Evolutionary conservation across 2,113 vertebrate genomes (phyloP), one percentile per base, ranked within the genome.

Genomic region (Phyllostomus hastatus): DNA sequence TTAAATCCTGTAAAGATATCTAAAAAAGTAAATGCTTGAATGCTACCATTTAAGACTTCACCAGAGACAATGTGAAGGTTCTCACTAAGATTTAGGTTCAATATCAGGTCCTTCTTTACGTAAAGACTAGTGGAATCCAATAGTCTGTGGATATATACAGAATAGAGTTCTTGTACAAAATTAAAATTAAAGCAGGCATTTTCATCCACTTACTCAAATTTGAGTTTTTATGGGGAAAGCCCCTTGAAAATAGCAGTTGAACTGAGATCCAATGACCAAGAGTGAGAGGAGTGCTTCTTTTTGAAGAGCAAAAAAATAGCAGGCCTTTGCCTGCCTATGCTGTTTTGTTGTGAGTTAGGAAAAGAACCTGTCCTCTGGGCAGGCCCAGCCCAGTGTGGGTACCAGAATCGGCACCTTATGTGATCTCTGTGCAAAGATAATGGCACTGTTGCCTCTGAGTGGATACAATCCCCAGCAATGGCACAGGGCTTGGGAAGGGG

Each of bases 1-100:
- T 93, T 93, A 98, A 97, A 96, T 97, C 64, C 91, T 95, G 67
- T 89, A 96, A 97, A 97, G 97, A 84, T 86, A 95, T 95, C 97
- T 97, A 57, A 97, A 95, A 94, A 95, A 97, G 41, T 17, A 79
- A 87, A 69, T 33, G 17, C 33, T 80, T 87, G 96, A 97, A 98
- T 70, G 12, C 35, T 14, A 86, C 59, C 70, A 64, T 48, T 94
- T 67, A 96, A 95, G 91, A 94, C 69, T 67, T 85, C 91, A 88
- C 81, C 38, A 81, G 97, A 89, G 82, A 75, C 52, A 81, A 88
- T 88, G 70, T 54, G 46, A 69, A 81, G 46, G 46, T 38, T 75
- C 66, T 67, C 41, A 28, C 28, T 33, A 75, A 95, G 67, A 95
- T 52, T 48, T 38, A 54, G 52, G 24, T 17, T 85, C 59, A 33